A percentile compares a stretch with the other conserved stretches of the same genome.
Conservation (phyloP, 1,140 invertebrate genomes). For the Drosophila varians region DNA sequence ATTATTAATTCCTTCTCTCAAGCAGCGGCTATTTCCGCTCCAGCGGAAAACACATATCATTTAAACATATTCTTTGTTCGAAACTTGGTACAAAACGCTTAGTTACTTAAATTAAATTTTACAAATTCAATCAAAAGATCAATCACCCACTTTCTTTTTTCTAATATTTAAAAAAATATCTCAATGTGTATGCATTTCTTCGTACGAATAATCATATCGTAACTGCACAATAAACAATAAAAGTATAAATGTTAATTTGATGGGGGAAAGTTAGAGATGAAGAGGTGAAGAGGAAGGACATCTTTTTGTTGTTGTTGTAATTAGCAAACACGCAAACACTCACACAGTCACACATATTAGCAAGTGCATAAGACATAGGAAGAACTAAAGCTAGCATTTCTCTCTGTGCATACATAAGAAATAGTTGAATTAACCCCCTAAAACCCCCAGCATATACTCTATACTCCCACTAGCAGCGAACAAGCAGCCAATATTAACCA, state of each 20-base stretch:
- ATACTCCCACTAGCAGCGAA: slow-evolving; percentile 19
- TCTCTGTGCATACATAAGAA: slow-evolving; percentile 29
- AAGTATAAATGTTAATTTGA: slow-evolving; percentile 41
- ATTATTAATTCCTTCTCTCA: slow-evolving; percentile 56
- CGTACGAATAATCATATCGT: slow-evolving; percentile 71
- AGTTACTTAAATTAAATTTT: slow-evolving; percentile 38
- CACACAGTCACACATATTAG: slow-evolving; percentile 23
- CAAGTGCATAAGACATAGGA: slow-evolving; percentile 24
- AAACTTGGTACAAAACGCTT: slow-evolving; percentile 46
- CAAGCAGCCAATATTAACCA: slow-evolving; percentile 20
- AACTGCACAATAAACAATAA: slow-evolving; percentile 65
- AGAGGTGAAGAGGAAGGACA: background rate
- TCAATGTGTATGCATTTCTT: slow-evolving; percentile 42
- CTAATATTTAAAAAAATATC: slow-evolving; percentile 18
- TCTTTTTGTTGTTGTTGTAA: slow-evolving; percentile 66
- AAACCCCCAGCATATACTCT: slow-evolving; percentile 32
- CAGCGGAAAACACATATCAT: slow-evolving; percentile 60
- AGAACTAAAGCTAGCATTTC: slow-evolving; percentile 52
- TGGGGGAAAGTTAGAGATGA: slow-evolving; percentile 17
- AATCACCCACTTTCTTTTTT: slow-evolving; percentile 4
- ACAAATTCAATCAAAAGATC: background rate
- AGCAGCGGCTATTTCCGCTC: slow-evolving; percentile 26
- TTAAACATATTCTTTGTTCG: slow-evolving; percentile 38
- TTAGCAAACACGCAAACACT: slow-evolving; percentile 53
- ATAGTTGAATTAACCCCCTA: slow-evolving; percentile 37